Evolutionary conservation across 2,113 vertebrate genomes (phyloP), one percentile per base, ranked within the genome.

Genomic region (Zosterops borbonicus): DNA sequence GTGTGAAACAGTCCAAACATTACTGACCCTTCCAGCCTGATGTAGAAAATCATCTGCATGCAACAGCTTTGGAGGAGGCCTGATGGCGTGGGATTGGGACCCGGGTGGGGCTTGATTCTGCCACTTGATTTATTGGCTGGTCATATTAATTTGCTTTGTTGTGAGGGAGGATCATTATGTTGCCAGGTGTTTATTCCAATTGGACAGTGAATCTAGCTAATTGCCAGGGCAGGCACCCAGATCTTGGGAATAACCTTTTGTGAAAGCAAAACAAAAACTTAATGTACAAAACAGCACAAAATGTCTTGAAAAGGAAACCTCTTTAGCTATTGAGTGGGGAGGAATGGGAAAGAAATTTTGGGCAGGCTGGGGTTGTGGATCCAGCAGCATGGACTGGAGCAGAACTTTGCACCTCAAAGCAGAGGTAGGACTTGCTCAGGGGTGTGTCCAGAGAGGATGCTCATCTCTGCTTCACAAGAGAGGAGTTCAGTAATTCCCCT

Each of bases 41-140:
- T 87, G 65, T 82, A 46, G 76, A 94, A 95, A 95, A 81, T 33
- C 91, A 92, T 93, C 90, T 83, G 83, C 49, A 71, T 46, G 46
- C 50, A 94, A 89, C 89, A 95, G 92, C 89, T 95, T 92, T 90
- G 90, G 78, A 91, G 85, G 52, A 96, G 59, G 85, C 55, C 85
- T 83, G 90, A 88, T 94, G 85, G 63, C 60, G 52, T 35, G 68
- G 85, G 90, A 85, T 29, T 76, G 70, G 87, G 50, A 91, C 27
- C 64, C 62, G 82, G 24, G 68, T 77, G 58, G 47, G 55, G 29
- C 14, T 95, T 29, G 67, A 44, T 83, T 93, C 85, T 91, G 71
- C 68, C 44, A 50, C 79, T 83, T 96, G 89, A 90, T 96, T 95
- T 92, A 90, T 77, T 91, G 56, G 47, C 75, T 60, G 87, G 55